Percentiles rank a stretch among this genome's conserved stretches.
These are phyloP conservation scores for Drosophila greeni DNA, from an alignment of 2,888 invertebrate genomes.

Conservation along the genomic window DNA sequence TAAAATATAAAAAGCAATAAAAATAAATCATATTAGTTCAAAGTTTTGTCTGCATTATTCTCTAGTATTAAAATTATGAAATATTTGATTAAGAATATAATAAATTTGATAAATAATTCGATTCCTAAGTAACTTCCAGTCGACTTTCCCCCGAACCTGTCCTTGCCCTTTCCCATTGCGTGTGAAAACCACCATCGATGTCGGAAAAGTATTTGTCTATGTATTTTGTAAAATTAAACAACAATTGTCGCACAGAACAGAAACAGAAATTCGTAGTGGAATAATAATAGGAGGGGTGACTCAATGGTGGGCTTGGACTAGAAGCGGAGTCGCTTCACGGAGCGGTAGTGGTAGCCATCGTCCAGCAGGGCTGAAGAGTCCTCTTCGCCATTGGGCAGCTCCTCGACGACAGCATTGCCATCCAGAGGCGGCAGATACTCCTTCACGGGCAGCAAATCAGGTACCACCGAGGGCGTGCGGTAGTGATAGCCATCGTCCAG, in stretches of 20 bases:
- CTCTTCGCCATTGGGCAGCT: conserved; percentile 51
- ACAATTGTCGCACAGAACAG: conserved; percentile 57
- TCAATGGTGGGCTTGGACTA: conserved; percentile 20
- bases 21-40: not conserved
- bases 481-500: conserved; percentile 72
- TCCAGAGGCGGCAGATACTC: conserved; percentile 68
- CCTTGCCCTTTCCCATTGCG: conserved; percentile 10
- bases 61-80: not conserved
- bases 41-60: too few species aligned
- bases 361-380: conserved; percentile 56
- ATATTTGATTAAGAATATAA: not conserved
- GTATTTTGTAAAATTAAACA: conserved; percentile 59
- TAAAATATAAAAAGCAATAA: not conserved
- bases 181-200: conserved; percentile 14
- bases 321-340: conserved; percentile 57
- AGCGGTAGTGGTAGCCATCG: conserved; percentile 72
- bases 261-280: conserved; percentile 48
- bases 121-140: not conserved
- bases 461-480: conserved; percentile 58
- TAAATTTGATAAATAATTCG: too few species aligned
- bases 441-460: conserved; percentile 54
- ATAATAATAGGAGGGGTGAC: not conserved
- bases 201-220: conserved; percentile 33
- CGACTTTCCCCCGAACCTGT: not conserved
- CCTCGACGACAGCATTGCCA: conserved; percentile 51